Evolutionary conservation across 2,797 vertebrate genomes (phyloP), one percentile per base, ranked within the genome.

Genomic region (Urophycis tenuis): DNA sequence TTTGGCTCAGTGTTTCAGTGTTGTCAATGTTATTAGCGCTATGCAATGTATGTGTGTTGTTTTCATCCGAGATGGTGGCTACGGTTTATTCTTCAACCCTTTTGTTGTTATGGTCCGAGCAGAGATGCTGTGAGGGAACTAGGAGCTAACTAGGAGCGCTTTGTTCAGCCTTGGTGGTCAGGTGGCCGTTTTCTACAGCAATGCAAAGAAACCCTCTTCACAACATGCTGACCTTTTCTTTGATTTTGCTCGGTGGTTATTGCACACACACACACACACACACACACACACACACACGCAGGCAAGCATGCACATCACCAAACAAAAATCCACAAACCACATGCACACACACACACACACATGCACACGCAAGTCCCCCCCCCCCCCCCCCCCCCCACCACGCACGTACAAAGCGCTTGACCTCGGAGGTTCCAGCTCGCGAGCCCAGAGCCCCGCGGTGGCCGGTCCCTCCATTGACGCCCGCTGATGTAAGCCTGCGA

Each of bases 401-500:
- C 3, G 9, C n/a, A 64, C 31, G 45, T 70, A 72, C 29, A n/a
- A 25, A 67, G 67, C 53, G 22, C 84, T 84, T 91, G 87, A 90
- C 87, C 87, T 78, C 69, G 1, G 83, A 77, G 85, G 84, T 85
- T 53, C 64, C 41, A 73, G 82, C n/a, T n/a, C 83, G 88, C 87
- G 87, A 87, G 85, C 77, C 78, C 70, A 82, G 74, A 82, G 77
- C 78, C 85, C 85, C 74, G 75, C 33, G 60, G 85, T 83, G 88
- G 83, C 88, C 87, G 87, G 89, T 83, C 81, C 81, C 80, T 85
- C 79, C 88, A 87, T 92, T 91, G 90, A 91, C 89, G 90, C 80
- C 81, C 81, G 85, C 85, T 89, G 89, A 90, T 85, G 88, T 89
- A 91, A 92, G 83, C 85, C 80, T 14, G 81, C 83, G 88, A 91